A percentile compares a stretch with the other conserved stretches of the same genome.
Evolutionary conservation across 2,797 vertebrate species (phyloP).

Genomic region (Scolopax bukidnonensis): DNA sequence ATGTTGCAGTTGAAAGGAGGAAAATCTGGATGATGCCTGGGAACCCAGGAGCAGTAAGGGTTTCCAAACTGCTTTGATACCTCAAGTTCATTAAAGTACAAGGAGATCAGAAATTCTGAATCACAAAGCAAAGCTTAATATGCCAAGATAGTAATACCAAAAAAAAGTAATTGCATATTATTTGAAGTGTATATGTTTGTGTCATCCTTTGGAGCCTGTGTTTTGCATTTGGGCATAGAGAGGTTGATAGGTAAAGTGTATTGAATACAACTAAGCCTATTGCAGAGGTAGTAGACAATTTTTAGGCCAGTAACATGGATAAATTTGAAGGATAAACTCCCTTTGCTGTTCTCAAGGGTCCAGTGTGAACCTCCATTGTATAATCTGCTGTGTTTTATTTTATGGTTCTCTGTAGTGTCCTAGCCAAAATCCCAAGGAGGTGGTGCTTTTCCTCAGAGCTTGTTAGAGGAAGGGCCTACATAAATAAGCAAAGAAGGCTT

Average conservation of each 20-base stretch:
- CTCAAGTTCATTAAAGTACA: background rate
- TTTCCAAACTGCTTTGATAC: constrained; percentile 3
- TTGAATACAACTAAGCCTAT: background rate
- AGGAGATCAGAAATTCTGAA: constrained; percentile 7
- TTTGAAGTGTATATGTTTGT: background rate
- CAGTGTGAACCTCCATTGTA: background rate
- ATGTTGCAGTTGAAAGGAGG: background rate
- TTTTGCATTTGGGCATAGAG: background rate
- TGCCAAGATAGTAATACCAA: background rate
- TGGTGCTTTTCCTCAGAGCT: background rate
- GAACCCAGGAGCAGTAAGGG: background rate
- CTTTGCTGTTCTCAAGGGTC: background rate
- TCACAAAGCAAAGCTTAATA: background rate
- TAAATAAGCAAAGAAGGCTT: background rate
- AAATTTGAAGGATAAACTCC: background rate
- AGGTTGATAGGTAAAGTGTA: background rate
- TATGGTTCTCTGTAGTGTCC: background rate
- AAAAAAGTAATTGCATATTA: background rate
- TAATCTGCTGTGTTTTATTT: background rate
- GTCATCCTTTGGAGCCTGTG: background rate
- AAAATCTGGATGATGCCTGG: background rate
- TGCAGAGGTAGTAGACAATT: background rate
- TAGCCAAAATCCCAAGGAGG: background rate
- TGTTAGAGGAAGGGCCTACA: constrained; percentile 44
- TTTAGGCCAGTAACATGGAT: background rate